Evolutionary conservation across 2,113 vertebrate species (phyloP).

Genomic region (Colistium nudipinnis): DNA sequence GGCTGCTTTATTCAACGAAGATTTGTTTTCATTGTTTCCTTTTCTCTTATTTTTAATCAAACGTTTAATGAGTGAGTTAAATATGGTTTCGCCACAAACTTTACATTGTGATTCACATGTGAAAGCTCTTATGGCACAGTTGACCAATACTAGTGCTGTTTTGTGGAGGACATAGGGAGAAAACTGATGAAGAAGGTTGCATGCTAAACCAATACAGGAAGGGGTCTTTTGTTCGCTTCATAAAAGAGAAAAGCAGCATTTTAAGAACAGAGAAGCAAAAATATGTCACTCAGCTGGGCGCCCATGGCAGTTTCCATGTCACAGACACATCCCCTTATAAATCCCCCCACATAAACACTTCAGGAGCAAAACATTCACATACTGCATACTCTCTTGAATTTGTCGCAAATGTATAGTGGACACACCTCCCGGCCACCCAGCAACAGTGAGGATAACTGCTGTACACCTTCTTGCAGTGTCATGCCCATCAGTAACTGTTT

Average conservation of each 20-base stretch:
- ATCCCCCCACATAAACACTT: too few species aligned
- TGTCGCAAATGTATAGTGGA: too few species aligned
- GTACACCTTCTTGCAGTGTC: neutral
- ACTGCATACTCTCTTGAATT: neutral
- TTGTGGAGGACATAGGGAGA: neutral
- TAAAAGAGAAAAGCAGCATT: neutral
- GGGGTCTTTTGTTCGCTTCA: too few species aligned
- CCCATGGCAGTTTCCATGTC: constrained; percentile 18
- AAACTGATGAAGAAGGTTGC: neutral
- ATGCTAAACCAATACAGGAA: neutral
- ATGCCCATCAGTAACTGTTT: neutral
- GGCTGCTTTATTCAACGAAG: neutral
- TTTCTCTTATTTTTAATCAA: neutral
- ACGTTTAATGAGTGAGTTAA: neutral
- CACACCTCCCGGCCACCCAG: too few species aligned
- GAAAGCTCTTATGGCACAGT: neutral
- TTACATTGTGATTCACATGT: neutral
- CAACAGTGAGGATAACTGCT: neutral
- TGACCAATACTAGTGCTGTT: neutral
- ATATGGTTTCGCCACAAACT: neutral
- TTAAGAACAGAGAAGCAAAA: neutral
- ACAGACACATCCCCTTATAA: neutral
- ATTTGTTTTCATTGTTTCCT: neutral
- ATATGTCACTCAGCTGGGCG: constrained; percentile 1
- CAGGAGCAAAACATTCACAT: too few species aligned